A percentile compares a stretch with the other conserved stretches of the same genome.
phyloP scores from a whole-genome alignment of 1,140 invertebrate genomes.

The Tetranychus urticae region DNA sequence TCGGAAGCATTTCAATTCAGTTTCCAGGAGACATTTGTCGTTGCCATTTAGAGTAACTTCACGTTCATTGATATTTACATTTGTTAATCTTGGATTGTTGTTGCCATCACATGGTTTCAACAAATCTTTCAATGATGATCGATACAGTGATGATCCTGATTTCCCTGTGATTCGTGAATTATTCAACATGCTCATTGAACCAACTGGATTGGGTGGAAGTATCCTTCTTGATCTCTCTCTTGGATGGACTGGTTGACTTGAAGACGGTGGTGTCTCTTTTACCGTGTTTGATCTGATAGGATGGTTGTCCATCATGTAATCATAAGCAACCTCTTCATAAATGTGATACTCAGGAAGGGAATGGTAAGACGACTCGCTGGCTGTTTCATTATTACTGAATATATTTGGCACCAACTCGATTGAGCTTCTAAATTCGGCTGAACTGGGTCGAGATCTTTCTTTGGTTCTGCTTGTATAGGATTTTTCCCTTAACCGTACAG shows the following conservation, averaged over 20 bases:
- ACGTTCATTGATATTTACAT: too few relatives aligned
- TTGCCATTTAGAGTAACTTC: too few relatives aligned
- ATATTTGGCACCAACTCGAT: not conserved
- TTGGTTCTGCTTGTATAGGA: not conserved
- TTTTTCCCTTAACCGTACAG: not conserved
- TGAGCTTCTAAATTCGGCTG: not conserved
- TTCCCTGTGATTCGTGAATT: too few relatives aligned
- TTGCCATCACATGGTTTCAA: not conserved
- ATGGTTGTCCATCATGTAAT: slow-evolving; percentile 6
- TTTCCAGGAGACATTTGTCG: too few relatives aligned
- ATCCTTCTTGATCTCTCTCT: not conserved
- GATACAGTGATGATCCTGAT: not conserved
- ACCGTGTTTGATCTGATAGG: not conserved
- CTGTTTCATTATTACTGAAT: not conserved
- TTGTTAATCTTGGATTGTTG: not conserved
- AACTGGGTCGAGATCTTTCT: not conserved
- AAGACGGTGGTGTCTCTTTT: not conserved
- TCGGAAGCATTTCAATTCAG: too few relatives aligned
- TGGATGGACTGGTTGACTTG: not conserved
- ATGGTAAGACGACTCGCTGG: not conserved
- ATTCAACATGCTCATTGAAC: too few relatives aligned
- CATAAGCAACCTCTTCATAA: slow-evolving; percentile 19
- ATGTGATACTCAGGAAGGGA: slow-evolving; percentile 18
- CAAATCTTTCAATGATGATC: not conserved
- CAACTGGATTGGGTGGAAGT: too few relatives aligned